Base-by-base conservation (phyloP, 2,113 vertebrate genomes). In the Baryphthengus martii region DNA sequence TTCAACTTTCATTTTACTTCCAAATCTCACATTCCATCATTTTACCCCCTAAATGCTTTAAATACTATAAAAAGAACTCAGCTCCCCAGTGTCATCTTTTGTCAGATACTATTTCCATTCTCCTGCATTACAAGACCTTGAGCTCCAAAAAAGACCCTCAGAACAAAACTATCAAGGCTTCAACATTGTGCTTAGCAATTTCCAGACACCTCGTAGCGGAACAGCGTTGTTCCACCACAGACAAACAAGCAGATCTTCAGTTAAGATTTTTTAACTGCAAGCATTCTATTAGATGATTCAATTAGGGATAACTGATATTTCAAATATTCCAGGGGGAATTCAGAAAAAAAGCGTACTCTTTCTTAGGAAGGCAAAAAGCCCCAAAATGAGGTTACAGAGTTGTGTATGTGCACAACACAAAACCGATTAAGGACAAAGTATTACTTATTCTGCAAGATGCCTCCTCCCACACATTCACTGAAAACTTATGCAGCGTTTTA, bases 401-500 rank as follows among this genome's bases (percentile, higher is more conserved):
- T n/a, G 11, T 25, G 7, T 33, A 71, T 14, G 4, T 9, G 45
- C 8, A 1, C 33, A 74, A 65, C 28, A 75, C 26, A 89, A 70
- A 95, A 55, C n/a, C n/a, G n/a, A 33, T 1, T 6, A 19, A 71
- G 84, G 25, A 70, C 63, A 68, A 70, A 77, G 25, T 76, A 52
- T 28, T 50, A 78, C 45, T 65, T 87, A 10, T 91, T 59, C 47
- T 85, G 65, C 86, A 92, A 90, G 62, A 85, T 53, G 25, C 58
- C 70, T 82, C 55, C 40, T 76, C 40, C 50, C 50, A 40, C 19
- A 90, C 19, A 85, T 76, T 79, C 88, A 68, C 16, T 7, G 1
- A 29, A 76, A 94, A 97, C 75, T 90, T 97, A 96, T 68, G 90
- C 50, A 90, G 95, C 70, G 59, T 95, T 96, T 91, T 44, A 75